A percentile compares a stretch with the other conserved stretches of the same genome.
phyloP scores from a whole-genome alignment of 2,797 vertebrate genomes.

The Aplochiton taeniatus region DNA sequence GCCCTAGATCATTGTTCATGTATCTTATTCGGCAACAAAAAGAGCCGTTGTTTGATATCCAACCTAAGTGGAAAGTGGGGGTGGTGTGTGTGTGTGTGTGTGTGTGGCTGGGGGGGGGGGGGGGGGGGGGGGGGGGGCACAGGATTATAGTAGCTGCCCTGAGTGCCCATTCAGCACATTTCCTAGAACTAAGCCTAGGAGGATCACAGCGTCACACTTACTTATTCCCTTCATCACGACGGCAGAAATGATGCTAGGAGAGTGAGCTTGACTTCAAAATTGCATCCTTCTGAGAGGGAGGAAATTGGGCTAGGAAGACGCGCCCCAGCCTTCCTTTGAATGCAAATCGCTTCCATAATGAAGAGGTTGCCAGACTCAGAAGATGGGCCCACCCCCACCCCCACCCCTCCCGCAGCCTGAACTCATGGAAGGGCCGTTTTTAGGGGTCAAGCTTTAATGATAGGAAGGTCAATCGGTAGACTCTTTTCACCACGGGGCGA shows the following conservation, averaged over 20 bases:
- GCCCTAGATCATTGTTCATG: slow-evolving; percentile 45
- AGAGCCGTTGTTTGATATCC: slow-evolving; percentile 55
- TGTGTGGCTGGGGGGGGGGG: slow-evolving; percentile 16
- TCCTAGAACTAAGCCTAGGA: slow-evolving; percentile 32
- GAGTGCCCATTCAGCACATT: slow-evolving; percentile 62
- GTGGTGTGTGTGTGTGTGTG: background rate
- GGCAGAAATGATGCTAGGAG: slow-evolving; percentile 13
- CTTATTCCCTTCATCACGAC: slow-evolving; percentile 10
- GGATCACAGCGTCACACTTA: slow-evolving; percentile 22
- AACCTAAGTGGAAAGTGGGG: slow-evolving; percentile 39
- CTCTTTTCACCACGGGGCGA: slow-evolving; percentile 12
- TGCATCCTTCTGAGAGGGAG: background rate
- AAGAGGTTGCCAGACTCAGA: slow-evolving; percentile 32
- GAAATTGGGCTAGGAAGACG: too few species aligned
- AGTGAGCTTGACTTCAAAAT: slow-evolving; percentile 46
- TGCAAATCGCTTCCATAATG: background rate
- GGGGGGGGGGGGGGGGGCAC: background rate
- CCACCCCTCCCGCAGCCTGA: slow-evolving; percentile 22
- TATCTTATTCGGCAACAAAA: slow-evolving; percentile 41
- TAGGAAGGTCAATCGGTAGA: slow-evolving; percentile 53
- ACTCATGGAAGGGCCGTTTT: slow-evolving; percentile 36
- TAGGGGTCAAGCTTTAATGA: slow-evolving; percentile 50
- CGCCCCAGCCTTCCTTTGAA: too few species aligned
- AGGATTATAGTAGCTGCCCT: slow-evolving; percentile 59
- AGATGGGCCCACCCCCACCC: slow-evolving; percentile 39